A percentile compares a stretch with the other conserved stretches of the same genome.
These are phyloP conservation scores for Drosophila mojavensis DNA, from an alignment of 1,140 invertebrate genomes.

Conservation along the genomic window DNA sequence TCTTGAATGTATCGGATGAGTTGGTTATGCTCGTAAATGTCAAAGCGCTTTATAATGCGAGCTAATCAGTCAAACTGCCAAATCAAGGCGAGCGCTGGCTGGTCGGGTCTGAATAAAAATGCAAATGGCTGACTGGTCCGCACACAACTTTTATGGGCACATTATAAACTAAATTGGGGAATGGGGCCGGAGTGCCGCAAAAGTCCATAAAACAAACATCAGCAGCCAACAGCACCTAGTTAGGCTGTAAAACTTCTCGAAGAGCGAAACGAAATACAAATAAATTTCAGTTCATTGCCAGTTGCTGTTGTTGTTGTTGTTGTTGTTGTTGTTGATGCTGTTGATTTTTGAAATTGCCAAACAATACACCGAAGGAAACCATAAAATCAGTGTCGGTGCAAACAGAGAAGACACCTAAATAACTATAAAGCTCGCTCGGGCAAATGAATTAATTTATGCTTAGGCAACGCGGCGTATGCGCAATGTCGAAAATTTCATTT, in stretches of 20 bases:
- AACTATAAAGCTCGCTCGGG: constrained; percentile 14
- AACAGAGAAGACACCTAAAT: constrained; percentile 3
- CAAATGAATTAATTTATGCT: constrained; percentile 38
- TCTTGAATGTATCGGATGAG: constrained; percentile 10
- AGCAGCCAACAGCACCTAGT: constrained; percentile 1
- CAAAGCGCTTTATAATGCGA: constrained; percentile 48
- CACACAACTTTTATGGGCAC: constrained; percentile 55
- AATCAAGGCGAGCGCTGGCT: constrained; percentile 17
- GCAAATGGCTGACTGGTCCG: constrained; percentile 16
- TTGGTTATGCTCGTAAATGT: constrained; percentile 57
- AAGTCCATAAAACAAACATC: constrained; percentile 34
- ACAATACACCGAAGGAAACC: constrained; percentile 12
- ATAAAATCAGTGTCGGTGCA: not conserved
- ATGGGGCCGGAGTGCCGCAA: not conserved
- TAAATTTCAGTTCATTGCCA: constrained; percentile 21
- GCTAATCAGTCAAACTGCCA: constrained; percentile 50
- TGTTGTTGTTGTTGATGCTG: constrained; percentile 1
- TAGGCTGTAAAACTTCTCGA: constrained; percentile 21
- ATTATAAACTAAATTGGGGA: constrained; percentile 33
- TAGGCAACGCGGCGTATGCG: constrained; percentile 21
- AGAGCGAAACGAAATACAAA: constrained; percentile 24
- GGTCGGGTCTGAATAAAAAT: constrained; percentile 5
- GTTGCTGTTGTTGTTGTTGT: not conserved
- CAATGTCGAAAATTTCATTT: constrained; percentile 12
- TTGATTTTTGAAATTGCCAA: constrained; percentile 27